Conservation (phyloP, 2,113 vertebrate species). For the Microcebus tavaratra region DNA sequence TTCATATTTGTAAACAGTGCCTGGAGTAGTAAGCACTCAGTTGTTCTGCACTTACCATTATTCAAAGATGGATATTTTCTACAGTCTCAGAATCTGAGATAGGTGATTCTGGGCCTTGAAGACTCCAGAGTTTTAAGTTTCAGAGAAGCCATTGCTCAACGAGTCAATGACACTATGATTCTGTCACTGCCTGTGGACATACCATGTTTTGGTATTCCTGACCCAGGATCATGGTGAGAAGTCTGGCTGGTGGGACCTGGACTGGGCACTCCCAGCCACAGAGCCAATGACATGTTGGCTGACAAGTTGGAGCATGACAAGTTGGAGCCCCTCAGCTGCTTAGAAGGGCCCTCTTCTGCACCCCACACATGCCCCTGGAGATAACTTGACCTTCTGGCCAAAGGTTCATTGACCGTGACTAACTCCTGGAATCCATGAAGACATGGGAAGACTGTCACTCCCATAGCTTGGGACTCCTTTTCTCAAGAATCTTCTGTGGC, state of each 20-base stretch:
- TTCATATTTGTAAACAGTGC: background rate
- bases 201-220: background rate
- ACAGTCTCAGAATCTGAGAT: background rate
- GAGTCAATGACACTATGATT: background rate
- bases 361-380: background rate
- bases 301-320: background rate
- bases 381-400: background rate
- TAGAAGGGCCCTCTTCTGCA: background rate
- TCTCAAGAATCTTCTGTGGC: background rate
- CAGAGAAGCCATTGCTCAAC: background rate
- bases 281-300: background rate
- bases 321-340: background rate
- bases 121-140: background rate
- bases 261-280: background rate
- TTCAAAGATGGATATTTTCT: background rate
- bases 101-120: background rate
- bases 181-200: background rate
- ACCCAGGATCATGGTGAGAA: background rate
- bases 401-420: background rate
- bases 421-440: background rate
- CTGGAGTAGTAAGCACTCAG: background rate
- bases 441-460: background rate
- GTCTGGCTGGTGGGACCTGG: background rate
- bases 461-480: background rate
- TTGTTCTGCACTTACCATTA: background rate